Evolutionary conservation across 2,888 invertebrate genomes (phyloP).

Genomic region (Timema cristinae): DNA sequence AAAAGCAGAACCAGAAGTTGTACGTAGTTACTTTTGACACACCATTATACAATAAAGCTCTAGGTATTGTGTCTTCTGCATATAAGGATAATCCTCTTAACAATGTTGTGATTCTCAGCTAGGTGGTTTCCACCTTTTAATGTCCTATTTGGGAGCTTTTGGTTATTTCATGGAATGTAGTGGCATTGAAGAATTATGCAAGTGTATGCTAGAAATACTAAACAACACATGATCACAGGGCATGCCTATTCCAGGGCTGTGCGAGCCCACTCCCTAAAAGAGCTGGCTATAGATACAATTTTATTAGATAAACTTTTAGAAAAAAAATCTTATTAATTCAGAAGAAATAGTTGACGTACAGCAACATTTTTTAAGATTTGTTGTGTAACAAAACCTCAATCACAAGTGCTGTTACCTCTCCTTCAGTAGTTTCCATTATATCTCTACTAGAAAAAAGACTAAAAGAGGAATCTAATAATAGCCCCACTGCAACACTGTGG

Average conservation of each 20-base stretch:
- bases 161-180: background rate
- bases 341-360: no score
- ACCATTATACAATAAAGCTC: background rate
- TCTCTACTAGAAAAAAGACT: background rate
- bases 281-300: no score
- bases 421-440: no score
- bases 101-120: background rate
- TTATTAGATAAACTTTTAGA: no score
- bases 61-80: background rate
- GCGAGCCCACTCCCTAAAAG: background rate
- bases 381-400: no score
- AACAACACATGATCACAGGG: background rate
- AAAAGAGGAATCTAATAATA: background rate
- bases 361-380: background rate
- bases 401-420: no score
- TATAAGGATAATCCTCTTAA: background rate
- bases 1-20: background rate
- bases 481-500: background rate
- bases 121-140: background rate
- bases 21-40: background rate
- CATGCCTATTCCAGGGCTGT: background rate
- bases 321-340: no score
- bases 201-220: conserved; percentile 1
- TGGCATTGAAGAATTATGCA: background rate
- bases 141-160: background rate